phyloP scores from a whole-genome alignment of 2,113 vertebrate genomes.

The Zootoca vivipara region DNA sequence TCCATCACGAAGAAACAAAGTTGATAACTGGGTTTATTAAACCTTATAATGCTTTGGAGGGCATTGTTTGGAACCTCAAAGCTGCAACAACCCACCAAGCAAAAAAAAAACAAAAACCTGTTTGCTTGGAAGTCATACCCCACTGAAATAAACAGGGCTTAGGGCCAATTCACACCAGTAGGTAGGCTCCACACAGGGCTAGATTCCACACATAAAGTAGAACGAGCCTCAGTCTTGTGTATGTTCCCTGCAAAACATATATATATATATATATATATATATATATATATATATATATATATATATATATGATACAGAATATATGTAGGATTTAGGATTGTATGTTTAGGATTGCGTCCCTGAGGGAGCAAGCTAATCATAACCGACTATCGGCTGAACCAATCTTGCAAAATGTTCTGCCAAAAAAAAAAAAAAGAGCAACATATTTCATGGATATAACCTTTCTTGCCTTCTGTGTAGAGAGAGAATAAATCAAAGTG shows the following conservation, averaged over 20 bases:
- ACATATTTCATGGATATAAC: slow-evolving; percentile 17
- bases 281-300: not conserved
- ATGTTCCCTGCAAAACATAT: not conserved
- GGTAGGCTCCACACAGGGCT: not conserved
- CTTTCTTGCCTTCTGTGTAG: not conserved
- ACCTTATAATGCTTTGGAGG: not conserved
- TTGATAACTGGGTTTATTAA: not conserved
- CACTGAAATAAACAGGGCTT: not conserved
- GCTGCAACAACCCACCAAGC: not conserved
- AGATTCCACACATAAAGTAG: not conserved
- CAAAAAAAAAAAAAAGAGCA: not conserved
- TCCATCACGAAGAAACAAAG: not conserved
- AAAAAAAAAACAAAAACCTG: not conserved
- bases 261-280: not conserved
- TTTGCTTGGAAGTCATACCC: not conserved
- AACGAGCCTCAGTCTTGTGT: not conserved
- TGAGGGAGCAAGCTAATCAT: slow-evolving; percentile 3
- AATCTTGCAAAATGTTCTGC: slow-evolving; percentile 9
- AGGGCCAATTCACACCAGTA: not conserved
- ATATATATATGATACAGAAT: not conserved
- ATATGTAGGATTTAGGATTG: too few relatives aligned
- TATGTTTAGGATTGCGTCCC: not conserved
- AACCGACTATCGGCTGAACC: not conserved
- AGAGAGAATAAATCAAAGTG: slow-evolving; percentile 3
- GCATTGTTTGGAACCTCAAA: not conserved